Conservation (phyloP, 1,140 invertebrate genomes). For the Meloidogyne floridensis region DNA sequence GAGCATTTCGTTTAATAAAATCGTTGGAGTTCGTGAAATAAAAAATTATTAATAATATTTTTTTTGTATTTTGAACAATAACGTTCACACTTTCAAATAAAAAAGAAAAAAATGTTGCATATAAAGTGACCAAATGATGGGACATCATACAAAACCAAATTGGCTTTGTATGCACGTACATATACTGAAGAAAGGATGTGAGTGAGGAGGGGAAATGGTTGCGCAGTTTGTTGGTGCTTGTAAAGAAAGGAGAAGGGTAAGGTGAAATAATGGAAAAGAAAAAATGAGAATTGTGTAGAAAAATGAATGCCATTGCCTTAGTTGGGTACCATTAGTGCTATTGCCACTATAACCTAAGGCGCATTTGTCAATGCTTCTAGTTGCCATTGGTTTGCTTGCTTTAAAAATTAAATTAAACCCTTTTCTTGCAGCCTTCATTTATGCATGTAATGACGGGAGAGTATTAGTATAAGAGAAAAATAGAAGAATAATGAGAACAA, state of each 20-base stretch:
- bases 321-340: not conserved
- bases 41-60: too few relatives aligned
- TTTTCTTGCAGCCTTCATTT: not conserved
- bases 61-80: too few relatives aligned
- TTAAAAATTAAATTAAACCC: not conserved
- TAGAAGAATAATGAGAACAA: not conserved
- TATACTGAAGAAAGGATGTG: constrained; percentile 9
- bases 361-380: not conserved
- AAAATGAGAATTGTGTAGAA: not conserved
- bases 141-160: not conserved
- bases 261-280: not conserved
- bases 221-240: constrained; percentile 13
- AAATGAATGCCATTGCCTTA: not conserved
- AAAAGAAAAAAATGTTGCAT: not conserved
- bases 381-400: not conserved
- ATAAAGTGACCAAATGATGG: not conserved
- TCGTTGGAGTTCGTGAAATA: too few relatives aligned
- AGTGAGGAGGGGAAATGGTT: constrained; percentile 17
- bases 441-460: not conserved
- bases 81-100: not conserved
- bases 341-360: not conserved
- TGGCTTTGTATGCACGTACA: constrained; percentile 9
- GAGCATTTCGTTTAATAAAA: too few relatives aligned
- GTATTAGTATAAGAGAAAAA: not conserved
- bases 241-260: not conserved